Evolutionary conservation across 2,888 invertebrate genomes (phyloP), one percentile per base, ranked within the genome.

Genomic region (Oasisia sp.): DNA sequence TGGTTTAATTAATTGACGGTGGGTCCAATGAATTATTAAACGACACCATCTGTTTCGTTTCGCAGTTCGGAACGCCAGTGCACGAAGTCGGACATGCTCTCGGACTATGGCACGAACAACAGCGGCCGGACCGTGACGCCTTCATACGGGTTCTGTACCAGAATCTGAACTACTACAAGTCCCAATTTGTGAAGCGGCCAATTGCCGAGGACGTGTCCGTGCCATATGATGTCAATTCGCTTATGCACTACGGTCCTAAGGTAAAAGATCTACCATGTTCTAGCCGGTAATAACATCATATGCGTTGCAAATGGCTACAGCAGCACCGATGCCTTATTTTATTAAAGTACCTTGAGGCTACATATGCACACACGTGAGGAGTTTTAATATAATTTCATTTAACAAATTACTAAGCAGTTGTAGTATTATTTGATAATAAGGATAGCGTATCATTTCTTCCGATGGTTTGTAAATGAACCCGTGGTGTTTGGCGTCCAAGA

Each of bases 91-190:
- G 92, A 32, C 92, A 92, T 89, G 89, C 92, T 4, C 90, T 92
- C 32, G 92, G 92, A 14, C n/a, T 92, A 14, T 92, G 92, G 92
- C 92, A 92, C 90, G 92, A 92, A 90, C 92, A 92, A 32, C 92
- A 92, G 32, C 14, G 92, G 11, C 45, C 90, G 27, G 92, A 92
- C 92, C 32, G 92, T 2, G 92, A 92, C 45, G 44, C 11, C 45
- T 38, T 90, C 92, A 92, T 92, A 50, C 19, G 90, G 44, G 9
- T 92, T 38, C 89, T 38, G 1, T 32, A 45, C 19, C 44, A 90
- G 44, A 92, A 92, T 50, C 92, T 92, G 32, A 32, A 32, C 32
- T 92, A 44, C 90, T 92, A 89, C 90, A 89, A n/a, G 32, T 50
- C 58, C 45, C 92, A 92, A 45, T 92, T 89, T 38, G 92, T 92